These are phyloP conservation scores for Asobara japonica DNA, from an alignment of 1,140 invertebrate genomes.

Conservation along the genomic window DNA sequence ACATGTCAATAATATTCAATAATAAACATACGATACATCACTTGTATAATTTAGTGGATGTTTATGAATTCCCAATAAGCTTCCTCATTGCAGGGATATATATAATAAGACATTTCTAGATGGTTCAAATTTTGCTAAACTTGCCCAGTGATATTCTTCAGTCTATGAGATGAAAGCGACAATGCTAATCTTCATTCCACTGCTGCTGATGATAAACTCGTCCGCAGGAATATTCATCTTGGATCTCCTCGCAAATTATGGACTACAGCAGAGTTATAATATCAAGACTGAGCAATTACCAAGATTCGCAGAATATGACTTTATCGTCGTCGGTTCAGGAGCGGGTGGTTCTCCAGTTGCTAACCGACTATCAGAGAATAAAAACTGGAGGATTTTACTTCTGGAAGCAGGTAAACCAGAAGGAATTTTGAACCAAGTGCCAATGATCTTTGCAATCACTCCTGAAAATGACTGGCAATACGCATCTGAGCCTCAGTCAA, in stretches of 20 bases:
- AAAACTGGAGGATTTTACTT: constrained; percentile 65
- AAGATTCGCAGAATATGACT: constrained; percentile 55
- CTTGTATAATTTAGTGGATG: background rate
- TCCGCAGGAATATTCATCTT: background rate
- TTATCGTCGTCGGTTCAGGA: constrained; percentile 70
- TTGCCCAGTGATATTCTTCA: too few relatives aligned
- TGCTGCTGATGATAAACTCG: background rate
- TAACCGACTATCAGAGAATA: constrained; percentile 68
- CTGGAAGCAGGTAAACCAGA: constrained; percentile 66
- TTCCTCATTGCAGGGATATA: background rate
- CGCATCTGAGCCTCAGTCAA: constrained; percentile 70
- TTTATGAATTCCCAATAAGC: background rate
- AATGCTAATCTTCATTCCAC: background rate
- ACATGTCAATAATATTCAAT: background rate
- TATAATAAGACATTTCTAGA: background rate
- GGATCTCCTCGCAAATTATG: background rate
- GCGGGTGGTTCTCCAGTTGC: constrained; percentile 72
- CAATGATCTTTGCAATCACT: constrained; percentile 58
- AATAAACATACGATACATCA: background rate
- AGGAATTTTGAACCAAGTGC: constrained; percentile 62
- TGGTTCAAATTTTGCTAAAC: too few relatives aligned
- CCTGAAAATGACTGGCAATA: constrained; percentile 71
- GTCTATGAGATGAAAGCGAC: background rate
- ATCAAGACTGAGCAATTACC: constrained; percentile 30
- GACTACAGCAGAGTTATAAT: constrained; percentile 19